A percentile compares a stretch with the other conserved stretches of the same genome.
Conservation (phyloP, 2,113 vertebrate species). For the Anser brachyrhynchus region DNA sequence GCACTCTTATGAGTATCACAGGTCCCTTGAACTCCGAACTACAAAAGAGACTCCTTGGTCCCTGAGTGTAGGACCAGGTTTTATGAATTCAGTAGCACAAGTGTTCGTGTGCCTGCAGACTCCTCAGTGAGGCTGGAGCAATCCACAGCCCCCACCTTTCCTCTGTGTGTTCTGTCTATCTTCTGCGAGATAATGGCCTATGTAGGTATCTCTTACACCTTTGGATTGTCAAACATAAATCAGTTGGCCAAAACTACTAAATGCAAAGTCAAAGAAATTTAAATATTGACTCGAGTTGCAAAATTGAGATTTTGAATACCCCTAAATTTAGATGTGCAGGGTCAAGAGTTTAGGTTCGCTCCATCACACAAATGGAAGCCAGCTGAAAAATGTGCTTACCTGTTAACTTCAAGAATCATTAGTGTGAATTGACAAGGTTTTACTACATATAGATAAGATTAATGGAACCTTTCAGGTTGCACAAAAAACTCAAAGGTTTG, state of each 20-base stretch:
- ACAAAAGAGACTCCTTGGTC: background rate
- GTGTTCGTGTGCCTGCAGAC: background rate
- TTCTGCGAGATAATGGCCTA: constrained; percentile 12
- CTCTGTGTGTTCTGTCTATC: constrained; percentile 42
- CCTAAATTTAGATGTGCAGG: constrained; percentile 28
- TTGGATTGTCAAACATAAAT: constrained; percentile 69
- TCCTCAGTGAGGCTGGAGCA: background rate
- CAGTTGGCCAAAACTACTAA: background rate
- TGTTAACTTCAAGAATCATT: constrained; percentile 43
- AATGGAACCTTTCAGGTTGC: constrained; percentile 25
- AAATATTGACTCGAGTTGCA: constrained; percentile 66
- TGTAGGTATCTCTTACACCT: constrained; percentile 57
- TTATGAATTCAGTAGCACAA: background rate
- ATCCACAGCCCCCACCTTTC: constrained; percentile 27
- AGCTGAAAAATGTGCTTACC: constrained; percentile 68
- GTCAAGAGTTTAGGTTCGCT: constrained; percentile 62
- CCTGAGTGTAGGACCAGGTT: background rate
- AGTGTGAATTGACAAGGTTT: constrained; percentile 55
- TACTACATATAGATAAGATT: constrained; percentile 63
- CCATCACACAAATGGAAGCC: background rate
- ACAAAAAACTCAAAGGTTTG: constrained; percentile 17
- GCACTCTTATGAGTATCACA: fast-evolving
- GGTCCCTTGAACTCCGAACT: background rate
- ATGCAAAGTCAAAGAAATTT: constrained; percentile 50
- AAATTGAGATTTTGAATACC: constrained; percentile 60